Evolutionary conservation across 2,888 invertebrate species (phyloP).

Genomic region (Micropterix aruncella): DNA sequence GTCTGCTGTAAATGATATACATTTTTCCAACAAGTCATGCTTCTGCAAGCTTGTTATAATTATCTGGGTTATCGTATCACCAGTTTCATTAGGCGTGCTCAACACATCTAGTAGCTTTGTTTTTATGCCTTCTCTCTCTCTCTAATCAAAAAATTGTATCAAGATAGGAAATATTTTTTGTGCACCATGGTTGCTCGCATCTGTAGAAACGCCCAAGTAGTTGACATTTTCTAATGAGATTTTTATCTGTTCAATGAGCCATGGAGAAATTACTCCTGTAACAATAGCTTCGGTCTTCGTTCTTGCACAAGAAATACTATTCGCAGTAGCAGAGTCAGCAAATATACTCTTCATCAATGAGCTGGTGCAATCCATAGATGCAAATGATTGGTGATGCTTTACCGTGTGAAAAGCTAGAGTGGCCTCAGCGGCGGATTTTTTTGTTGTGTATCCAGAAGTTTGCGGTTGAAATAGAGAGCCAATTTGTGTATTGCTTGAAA

Average conservation of each 20-base stretch:
- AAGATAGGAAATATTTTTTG: constrained; percentile 14
- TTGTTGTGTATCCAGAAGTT: constrained; percentile 6
- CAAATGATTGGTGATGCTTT: constrained; percentile 13
- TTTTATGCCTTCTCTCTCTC: constrained; percentile 14
- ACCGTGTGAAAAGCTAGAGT: constrained; percentile 13
- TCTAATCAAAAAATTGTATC: constrained; percentile 15
- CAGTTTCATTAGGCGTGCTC: constrained; percentile 13
- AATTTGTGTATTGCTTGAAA: constrained; percentile 8
- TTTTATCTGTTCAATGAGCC: constrained; percentile 8
- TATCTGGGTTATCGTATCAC: constrained; percentile 13
- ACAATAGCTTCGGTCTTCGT: constrained; percentile 13
- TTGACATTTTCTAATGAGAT: constrained; percentile 10
- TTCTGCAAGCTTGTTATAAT: constrained; percentile 12
- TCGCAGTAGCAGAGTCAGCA: too few relatives aligned
- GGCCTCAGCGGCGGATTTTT: constrained; percentile 11
- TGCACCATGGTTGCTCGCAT: constrained; percentile 15
- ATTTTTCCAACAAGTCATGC: constrained; percentile 12
- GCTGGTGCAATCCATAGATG: too few relatives aligned
- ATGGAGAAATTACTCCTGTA: constrained; percentile 10
- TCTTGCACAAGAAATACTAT: constrained; percentile 6
- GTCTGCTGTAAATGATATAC: constrained; percentile 15
- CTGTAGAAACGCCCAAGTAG: constrained; percentile 13
- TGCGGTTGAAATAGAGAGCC: constrained; percentile 8
- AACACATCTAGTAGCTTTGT: constrained; percentile 12
- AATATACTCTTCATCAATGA: too few relatives aligned